Conservation (phyloP, 1,140 invertebrate species). For the Sarcophaga peregrina region DNA sequence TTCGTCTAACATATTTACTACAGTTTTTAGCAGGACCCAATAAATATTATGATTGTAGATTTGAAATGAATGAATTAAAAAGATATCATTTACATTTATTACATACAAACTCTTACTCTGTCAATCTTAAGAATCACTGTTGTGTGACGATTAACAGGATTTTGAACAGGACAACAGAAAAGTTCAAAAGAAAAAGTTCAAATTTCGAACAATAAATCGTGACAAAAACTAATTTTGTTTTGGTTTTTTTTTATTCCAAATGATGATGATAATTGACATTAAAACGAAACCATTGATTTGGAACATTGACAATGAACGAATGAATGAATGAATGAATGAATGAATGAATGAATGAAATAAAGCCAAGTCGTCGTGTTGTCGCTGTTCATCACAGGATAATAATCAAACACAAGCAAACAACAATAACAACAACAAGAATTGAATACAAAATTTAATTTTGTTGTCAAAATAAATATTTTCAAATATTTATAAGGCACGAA, state of each 20-base stretch:
- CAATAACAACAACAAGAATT: background rate
- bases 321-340: no score
- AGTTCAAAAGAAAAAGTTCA: background rate
- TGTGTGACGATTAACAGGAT: slow-evolving; percentile 1
- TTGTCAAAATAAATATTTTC: background rate
- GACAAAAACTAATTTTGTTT: background rate
- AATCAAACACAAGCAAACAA: background rate
- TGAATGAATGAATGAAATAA: no score
- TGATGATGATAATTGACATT: background rate
- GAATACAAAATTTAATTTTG: background rate
- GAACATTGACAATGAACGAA: background rate
- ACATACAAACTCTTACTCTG: no score
- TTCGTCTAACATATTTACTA: no score
- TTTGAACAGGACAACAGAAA: slow-evolving; percentile 16
- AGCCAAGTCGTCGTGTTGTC: background rate
- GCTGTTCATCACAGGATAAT: background rate
- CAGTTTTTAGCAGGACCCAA: no score
- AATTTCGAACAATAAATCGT: slow-evolving; percentile 3
- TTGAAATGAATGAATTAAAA: no score
- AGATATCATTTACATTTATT: no score
- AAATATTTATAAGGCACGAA: no score
- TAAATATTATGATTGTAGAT: no score
- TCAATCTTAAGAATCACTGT: background rate
- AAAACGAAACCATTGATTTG: background rate
- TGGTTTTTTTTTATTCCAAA: background rate